Conservation (phyloP, 2,113 vertebrate species). For the Camelus bactrianus region DNA sequence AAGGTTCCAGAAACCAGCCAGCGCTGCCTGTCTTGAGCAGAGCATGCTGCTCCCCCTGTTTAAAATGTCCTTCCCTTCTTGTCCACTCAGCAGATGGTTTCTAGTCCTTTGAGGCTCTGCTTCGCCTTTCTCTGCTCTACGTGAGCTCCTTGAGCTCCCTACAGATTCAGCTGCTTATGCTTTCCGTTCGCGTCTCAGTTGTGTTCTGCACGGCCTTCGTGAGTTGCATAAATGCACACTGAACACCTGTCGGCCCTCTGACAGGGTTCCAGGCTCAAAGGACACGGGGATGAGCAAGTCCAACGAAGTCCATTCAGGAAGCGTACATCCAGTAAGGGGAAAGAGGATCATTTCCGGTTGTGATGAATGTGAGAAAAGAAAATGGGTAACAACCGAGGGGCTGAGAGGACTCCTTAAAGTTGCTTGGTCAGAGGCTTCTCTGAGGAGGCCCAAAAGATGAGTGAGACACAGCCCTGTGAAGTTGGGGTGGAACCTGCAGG, state of each 20-base stretch:
- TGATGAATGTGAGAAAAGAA: background rate
- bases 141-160: background rate
- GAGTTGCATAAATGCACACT: background rate
- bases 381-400: background rate
- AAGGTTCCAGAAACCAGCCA: too few relatives aligned
- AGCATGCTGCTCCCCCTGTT: background rate
- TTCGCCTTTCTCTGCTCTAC: background rate
- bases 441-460: background rate
- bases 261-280: background rate
- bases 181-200: background rate
- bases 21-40: background rate
- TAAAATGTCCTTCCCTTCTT: background rate
- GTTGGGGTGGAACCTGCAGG: too few relatives aligned
- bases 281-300: background rate
- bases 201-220: background rate
- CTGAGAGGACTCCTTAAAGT: background rate
- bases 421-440: background rate
- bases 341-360: background rate
- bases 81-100: background rate
- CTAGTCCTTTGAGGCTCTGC: background rate
- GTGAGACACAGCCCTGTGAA: background rate
- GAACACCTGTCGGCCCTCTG: background rate
- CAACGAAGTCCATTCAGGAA: background rate
- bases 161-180: background rate
- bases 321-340: background rate